Evolutionary conservation across 2,113 vertebrate genomes (phyloP).

Genomic region (Sphyrna mokarran): DNA sequence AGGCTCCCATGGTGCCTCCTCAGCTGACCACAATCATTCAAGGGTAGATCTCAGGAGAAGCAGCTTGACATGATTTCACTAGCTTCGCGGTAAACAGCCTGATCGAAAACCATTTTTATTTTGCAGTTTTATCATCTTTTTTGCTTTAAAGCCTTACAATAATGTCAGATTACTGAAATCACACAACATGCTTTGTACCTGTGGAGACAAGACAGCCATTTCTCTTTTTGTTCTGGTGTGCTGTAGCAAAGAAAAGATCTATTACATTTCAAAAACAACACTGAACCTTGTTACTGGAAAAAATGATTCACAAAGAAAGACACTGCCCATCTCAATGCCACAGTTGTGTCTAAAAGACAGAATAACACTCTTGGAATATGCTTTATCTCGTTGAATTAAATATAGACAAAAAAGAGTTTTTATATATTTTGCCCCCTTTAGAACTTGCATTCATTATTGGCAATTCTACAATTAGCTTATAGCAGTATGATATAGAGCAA

Average conservation of each 20-base stretch:
- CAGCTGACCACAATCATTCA: neutral
- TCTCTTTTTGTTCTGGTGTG: conserved; percentile 79
- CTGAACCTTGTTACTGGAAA: too few relatives aligned
- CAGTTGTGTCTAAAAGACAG: neutral
- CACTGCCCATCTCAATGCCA: neutral
- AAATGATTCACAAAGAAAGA: neutral
- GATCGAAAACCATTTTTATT: neutral
- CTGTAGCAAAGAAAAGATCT: conserved; percentile 49
- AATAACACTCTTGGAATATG: neutral
- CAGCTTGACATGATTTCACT: neutral
- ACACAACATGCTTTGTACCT: conserved; percentile 58
- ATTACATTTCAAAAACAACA: neutral
- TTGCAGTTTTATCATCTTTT: neutral
- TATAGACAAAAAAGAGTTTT: neutral
- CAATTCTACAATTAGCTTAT: neutral
- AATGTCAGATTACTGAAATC: neutral
- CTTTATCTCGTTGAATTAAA: conserved; percentile 1
- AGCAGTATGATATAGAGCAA: neutral
- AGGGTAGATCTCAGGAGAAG: neutral
- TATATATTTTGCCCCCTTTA: neutral
- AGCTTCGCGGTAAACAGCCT: neutral
- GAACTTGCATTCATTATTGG: neutral
- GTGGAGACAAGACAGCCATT: conserved; percentile 78
- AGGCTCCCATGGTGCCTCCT: neutral
- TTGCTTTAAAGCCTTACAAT: neutral